Evolutionary conservation across 2,888 invertebrate genomes (phyloP).

Genomic region (Drosophila merina): DNA sequence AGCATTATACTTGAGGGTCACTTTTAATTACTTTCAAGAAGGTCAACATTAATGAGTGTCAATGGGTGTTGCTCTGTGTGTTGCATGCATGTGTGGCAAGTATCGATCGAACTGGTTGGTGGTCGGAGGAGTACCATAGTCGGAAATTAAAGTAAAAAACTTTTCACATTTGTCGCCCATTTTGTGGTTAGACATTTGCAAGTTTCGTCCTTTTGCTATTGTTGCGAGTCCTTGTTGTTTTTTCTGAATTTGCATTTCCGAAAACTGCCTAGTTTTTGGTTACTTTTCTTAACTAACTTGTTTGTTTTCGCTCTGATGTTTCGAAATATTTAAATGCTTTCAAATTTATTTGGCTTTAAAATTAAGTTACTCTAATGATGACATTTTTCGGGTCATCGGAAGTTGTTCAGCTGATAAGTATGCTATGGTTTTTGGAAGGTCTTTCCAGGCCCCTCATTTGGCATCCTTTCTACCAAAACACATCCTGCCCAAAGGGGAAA

Average conservation of each 20-base stretch:
- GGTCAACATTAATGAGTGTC: slow-evolving; percentile 79
- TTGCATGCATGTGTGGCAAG: slow-evolving; percentile 16
- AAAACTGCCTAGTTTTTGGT: neutral
- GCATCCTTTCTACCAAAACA: neutral
- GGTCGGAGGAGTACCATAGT: neutral
- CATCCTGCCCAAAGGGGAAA: slow-evolving; percentile 14
- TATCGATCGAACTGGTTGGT: slow-evolving; percentile 58
- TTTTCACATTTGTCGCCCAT: slow-evolving; percentile 71
- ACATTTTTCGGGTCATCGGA: too few relatives aligned
- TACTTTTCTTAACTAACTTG: neutral
- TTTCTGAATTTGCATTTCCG: slow-evolving; percentile 39
- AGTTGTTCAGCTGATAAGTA: slow-evolving; percentile 12
- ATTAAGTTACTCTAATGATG: neutral
- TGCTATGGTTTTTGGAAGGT: slow-evolving; percentile 32
- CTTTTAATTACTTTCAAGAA: slow-evolving; percentile 82
- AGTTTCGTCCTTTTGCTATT: slow-evolving; percentile 43
- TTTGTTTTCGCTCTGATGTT: neutral
- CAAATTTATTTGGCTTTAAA: neutral
- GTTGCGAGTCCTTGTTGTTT: slow-evolving; percentile 6
- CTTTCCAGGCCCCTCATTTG: slow-evolving; percentile 17
- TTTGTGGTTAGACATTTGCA: slow-evolving; percentile 57
- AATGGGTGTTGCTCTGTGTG: slow-evolving; percentile 41
- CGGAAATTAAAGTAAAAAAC: slow-evolving; percentile 61
- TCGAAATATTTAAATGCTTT: neutral
- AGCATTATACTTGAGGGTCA: slow-evolving; percentile 80